phyloP scores from a whole-genome alignment of 2,888 invertebrate species.

The Eulithis prunata region DNA sequence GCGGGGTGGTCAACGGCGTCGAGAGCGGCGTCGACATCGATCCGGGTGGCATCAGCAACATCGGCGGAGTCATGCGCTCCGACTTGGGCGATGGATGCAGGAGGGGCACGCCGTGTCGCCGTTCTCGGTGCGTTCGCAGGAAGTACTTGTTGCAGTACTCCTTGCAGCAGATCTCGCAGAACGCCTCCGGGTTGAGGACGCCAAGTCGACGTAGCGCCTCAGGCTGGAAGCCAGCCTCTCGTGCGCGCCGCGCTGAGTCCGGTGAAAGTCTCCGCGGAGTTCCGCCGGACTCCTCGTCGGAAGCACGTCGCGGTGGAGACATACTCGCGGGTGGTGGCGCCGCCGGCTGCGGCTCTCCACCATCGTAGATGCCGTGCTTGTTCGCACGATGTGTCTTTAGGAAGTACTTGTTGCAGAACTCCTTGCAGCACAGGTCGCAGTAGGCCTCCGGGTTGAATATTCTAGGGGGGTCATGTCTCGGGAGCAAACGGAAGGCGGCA shows the following conservation, averaged over 20 bases:
- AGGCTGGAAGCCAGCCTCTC: constrained; percentile 89
- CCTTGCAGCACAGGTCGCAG: constrained; percentile 98
- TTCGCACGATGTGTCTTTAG: constrained; percentile 99
- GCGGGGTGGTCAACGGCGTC: constrained; percentile 85
- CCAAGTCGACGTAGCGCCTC: constrained; percentile 91
- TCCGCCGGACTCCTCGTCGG: constrained; percentile 77
- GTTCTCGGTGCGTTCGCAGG: constrained; percentile 95
- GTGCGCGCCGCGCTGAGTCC: constrained; percentile 85
- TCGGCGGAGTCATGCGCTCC: constrained; percentile 64
- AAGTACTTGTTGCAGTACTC: constrained; percentile 98
- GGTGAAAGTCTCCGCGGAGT: constrained; percentile 85
- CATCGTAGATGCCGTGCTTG: constrained; percentile 96
- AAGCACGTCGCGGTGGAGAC: constrained; percentile 77
- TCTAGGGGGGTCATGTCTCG: constrained; percentile 86
- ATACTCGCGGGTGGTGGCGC: constrained; percentile 70
- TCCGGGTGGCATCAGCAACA: constrained; percentile 59
- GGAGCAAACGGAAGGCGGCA: constrained; percentile 82
- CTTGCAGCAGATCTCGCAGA: constrained; percentile 96
- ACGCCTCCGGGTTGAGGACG: constrained; percentile 94
- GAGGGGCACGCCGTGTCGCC: constrained; percentile 92
- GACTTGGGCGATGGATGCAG: constrained; percentile 69
- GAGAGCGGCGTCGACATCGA: constrained; percentile 72
- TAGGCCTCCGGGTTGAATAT: constrained; percentile 99
- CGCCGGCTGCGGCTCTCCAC: constrained; percentile 66
- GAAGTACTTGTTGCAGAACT: constrained; percentile 99